These are phyloP conservation scores for Leptodactylus fuscus DNA, from an alignment of 2,113 vertebrate genomes.

Conservation along the genomic window DNA sequence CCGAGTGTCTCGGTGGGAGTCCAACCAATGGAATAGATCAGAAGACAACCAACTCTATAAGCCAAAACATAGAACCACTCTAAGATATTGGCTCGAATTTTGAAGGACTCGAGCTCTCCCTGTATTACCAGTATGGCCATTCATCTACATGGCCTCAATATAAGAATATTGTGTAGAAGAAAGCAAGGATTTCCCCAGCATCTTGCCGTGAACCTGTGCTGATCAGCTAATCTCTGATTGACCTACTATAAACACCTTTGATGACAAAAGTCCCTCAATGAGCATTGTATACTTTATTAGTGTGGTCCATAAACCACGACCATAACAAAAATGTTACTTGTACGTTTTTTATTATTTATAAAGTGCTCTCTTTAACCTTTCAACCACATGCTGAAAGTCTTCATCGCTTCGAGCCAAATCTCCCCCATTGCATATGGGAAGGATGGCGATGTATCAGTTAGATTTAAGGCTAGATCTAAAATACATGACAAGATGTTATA, in stretches of 20 bases:
- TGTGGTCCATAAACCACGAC: background rate
- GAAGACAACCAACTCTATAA: no score
- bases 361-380: no score
- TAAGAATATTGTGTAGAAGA: no score
- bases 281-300: background rate
- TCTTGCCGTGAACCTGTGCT: no score
- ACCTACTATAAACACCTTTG: background rate
- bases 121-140: no score
- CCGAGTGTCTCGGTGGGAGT: background rate
- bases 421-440: conserved; percentile 20
- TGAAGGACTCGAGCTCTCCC: no score
- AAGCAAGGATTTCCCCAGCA: no score
- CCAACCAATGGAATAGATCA: background rate
- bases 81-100: no score
- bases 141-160: background rate
- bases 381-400: background rate
- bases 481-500: conserved; percentile 34
- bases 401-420: conserved; percentile 3
- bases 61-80: no score
- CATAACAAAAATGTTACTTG: background rate
- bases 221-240: no score
- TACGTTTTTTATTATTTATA: background rate
- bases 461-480: conserved; percentile 41
- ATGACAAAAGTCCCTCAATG: background rate
- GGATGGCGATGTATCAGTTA: conserved; percentile 25